Evolutionary conservation across 2,888 invertebrate genomes (phyloP).

Genomic region (Microchrysa polita): DNA sequence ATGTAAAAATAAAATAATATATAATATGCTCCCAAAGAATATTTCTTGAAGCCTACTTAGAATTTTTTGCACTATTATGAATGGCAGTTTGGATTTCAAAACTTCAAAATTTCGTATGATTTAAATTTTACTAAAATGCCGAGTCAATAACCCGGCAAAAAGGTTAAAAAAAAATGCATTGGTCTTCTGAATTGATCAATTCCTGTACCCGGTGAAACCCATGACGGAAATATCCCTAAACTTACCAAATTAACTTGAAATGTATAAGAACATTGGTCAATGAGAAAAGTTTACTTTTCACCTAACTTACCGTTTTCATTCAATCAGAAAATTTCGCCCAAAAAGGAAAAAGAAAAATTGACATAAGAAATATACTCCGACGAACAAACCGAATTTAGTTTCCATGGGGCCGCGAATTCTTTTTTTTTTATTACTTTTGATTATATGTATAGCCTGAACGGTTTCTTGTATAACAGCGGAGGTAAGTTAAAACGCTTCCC

Average conservation of each 20-base stretch:
- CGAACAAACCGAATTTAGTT: background rate
- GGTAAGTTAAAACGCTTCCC: background rate
- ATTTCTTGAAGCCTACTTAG: no score
- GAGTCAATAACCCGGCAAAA: no score
- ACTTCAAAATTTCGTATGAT: no score
- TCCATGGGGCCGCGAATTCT: slow-evolving; percentile 1
- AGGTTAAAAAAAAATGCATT: no score
- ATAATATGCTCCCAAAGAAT: no score
- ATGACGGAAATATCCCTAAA: no score
- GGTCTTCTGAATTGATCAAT: no score
- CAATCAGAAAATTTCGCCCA: background rate
- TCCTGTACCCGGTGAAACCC: no score
- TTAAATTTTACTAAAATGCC: no score
- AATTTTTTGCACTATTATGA: no score
- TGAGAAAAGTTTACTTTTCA: background rate
- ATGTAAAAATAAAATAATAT: no score
- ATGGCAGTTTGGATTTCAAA: no score
- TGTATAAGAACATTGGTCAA: background rate
- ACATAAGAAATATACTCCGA: background rate
- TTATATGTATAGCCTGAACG: slow-evolving; percentile 17
- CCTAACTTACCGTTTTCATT: background rate
- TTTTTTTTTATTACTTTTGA: slow-evolving; percentile 7
- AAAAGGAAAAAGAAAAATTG: background rate
- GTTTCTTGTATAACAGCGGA: background rate
- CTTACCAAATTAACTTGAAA: background rate